These are phyloP conservation scores for Drosophila azteca DNA, from an alignment of 1,140 invertebrate species.

Conservation along the genomic window DNA sequence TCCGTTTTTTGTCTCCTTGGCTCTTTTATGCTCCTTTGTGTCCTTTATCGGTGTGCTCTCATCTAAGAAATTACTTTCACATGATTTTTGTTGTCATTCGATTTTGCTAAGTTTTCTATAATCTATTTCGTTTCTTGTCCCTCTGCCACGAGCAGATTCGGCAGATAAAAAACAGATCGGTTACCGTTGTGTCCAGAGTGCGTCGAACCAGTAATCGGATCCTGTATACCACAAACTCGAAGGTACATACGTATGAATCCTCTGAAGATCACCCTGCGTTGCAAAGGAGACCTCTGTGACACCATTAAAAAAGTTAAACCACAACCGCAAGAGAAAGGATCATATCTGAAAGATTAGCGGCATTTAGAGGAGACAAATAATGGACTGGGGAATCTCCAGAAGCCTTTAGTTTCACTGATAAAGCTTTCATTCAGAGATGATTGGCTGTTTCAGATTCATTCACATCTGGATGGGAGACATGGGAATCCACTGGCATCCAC, in stretches of 20 bases:
- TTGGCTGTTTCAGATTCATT: not conserved
- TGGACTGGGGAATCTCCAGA: too few relatives aligned
- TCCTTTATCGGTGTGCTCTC: slow-evolving; percentile 73
- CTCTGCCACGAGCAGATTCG: slow-evolving; percentile 11
- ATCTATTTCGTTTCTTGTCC: slow-evolving; percentile 61
- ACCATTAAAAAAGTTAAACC: slow-evolving; percentile 46
- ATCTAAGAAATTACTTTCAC: slow-evolving; percentile 79
- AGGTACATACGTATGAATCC: not conserved
- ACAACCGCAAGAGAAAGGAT: slow-evolving; percentile 7
- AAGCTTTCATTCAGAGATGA: not conserved
- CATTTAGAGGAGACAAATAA: not conserved
- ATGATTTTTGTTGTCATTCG: slow-evolving; percentile 62
- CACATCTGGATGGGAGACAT: slow-evolving; percentile 12
- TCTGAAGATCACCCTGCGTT: slow-evolving; percentile 32
- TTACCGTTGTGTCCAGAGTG: slow-evolving; percentile 45
- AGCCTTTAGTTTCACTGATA: too few relatives aligned
- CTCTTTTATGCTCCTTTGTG: slow-evolving; percentile 37
- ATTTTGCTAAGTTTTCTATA: slow-evolving; percentile 51
- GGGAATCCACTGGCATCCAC: slow-evolving; percentile 1
- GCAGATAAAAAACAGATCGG: slow-evolving; percentile 56
- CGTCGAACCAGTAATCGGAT: slow-evolving; percentile 26
- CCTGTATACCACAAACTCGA: slow-evolving; percentile 15
- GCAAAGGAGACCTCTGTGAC: slow-evolving; percentile 24
- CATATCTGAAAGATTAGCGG: slow-evolving; percentile 1
- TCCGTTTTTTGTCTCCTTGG: slow-evolving; percentile 23